Percentiles rank a stretch among this genome's conserved stretches.
phyloP scores from a whole-genome alignment of 2,797 vertebrate species.

The Pitangus sulphuratus region DNA sequence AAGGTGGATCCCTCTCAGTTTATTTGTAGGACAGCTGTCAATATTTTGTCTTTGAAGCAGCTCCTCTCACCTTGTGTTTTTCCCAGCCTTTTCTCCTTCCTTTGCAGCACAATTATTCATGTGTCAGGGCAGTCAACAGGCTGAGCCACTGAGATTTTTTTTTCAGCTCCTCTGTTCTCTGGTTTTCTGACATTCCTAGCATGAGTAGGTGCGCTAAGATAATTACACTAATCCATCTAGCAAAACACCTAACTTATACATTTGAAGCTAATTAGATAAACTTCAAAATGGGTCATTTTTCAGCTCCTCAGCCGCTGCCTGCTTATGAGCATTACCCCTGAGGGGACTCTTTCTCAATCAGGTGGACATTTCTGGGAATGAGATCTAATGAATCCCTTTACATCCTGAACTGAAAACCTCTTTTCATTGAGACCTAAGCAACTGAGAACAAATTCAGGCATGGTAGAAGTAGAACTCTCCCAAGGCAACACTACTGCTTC shows the following conservation, averaged over 20 bases:
- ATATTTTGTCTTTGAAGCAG: constrained; percentile 3
- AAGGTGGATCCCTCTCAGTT: background rate
- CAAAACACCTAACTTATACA: constrained; percentile 62
- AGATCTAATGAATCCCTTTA: constrained; percentile 65
- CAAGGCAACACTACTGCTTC: background rate
- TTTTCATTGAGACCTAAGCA: constrained; percentile 35
- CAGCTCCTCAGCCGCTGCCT: constrained; percentile 30
- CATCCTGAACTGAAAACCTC: constrained; percentile 56
- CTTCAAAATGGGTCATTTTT: constrained; percentile 72
- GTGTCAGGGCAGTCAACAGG: constrained; percentile 37
- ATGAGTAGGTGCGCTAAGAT: constrained; percentile 50
- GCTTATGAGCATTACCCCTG: constrained; percentile 61
- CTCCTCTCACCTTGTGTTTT: background rate
- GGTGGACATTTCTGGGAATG: constrained; percentile 64
- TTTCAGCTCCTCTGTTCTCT: background rate
- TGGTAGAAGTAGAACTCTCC: constrained; percentile 4
- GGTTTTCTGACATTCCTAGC: constrained; percentile 58
- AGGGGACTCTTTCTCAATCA: constrained; percentile 63
- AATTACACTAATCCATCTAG: constrained; percentile 69
- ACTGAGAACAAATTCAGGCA: constrained; percentile 25
- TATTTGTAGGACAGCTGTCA: background rate
- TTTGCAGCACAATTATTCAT: background rate
- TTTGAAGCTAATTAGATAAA: constrained; percentile 70
- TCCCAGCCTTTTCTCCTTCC: background rate
- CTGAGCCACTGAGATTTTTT: constrained; percentile 14